Conservation (phyloP, 2,888 invertebrate genomes). For the Rhamnusium bicolor region DNA sequence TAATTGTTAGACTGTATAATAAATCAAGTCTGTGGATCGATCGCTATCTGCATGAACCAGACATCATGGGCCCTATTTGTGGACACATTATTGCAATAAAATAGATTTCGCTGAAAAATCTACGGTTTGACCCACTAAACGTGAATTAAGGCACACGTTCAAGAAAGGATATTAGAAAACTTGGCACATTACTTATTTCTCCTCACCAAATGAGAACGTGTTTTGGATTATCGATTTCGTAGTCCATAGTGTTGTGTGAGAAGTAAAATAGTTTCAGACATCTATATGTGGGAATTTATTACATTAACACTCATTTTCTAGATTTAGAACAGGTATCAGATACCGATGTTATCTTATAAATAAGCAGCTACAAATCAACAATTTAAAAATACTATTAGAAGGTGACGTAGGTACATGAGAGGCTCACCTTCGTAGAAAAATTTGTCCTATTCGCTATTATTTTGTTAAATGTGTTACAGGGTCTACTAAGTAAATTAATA, state of each 20-base stretch:
- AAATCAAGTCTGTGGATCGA: conserved; percentile 36
- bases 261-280: neutral
- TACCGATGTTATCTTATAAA: too few species aligned
- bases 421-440: too few species aligned
- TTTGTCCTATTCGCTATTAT: too few species aligned
- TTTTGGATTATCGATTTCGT: conserved; percentile 1
- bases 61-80: neutral
- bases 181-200: conserved; percentile 13
- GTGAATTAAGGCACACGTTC: neutral
- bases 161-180: conserved; percentile 3
- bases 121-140: conserved; percentile 1
- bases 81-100: conserved; percentile 12
- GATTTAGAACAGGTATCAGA: too few species aligned
- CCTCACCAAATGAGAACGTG: neutral
- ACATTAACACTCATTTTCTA: too few species aligned
- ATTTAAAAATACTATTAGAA: too few species aligned
- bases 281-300: neutral
- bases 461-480: too few species aligned
- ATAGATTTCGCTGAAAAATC: neutral
- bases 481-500: too few species aligned
- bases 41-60: conserved; percentile 36
- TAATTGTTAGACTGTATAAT: conserved; percentile 17
- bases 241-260: neutral
- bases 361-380: too few species aligned
- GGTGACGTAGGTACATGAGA: too few species aligned